Base-by-base conservation (phyloP, 2,888 invertebrate species). In the Pristionchus arcanus region DNA sequence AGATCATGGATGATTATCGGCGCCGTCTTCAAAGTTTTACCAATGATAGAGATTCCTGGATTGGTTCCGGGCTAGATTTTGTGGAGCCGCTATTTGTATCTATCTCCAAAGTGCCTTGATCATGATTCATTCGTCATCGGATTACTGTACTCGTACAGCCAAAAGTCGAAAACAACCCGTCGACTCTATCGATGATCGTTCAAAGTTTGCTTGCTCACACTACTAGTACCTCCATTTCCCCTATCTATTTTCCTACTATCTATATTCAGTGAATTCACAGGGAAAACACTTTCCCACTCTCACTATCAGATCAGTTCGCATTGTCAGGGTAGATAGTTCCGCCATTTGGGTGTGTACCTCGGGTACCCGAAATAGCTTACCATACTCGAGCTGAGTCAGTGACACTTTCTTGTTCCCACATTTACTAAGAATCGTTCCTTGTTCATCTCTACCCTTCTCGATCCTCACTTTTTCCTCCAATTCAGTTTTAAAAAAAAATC, bases 191-290 rank as follows among this genome's bases (percentile, higher is more conserved):
- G 81, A n/a, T 81, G 81, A 81, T 81, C 81, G 81, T 81, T 81
- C 81, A 53, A 81, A 81, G 81, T 81, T 81, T 81, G 81, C 81
- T 81, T 81, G 34, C 81, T 49, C 81, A 81, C 28, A 81, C 81
- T n/a, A 74, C 31, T 37, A 74, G 63, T 34, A n/a, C 28, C 77
- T 81, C 81, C n/a, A 49, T 34, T 81, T 53, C 81, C 49, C 49
- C 81, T 49, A 81, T 53, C 49, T 19, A 25, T 21, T 37, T 49
- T n/a, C 42, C 81, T 81, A 81, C 81, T 81, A 49, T 81, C 81
- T 81, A 49, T 81, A 81, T 81, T 81, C 81, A 28, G 81, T 81
- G 53, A 81, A 81, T 81, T 9, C n/a, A 53, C 28, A 42, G 81
- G 81, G 53, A 81, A 81, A 81, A 81, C 53, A 81, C 19, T 31